A percentile compares a stretch with the other conserved stretches of the same genome.
Evolutionary conservation across 2,113 vertebrate genomes (phyloP).

Genomic region (Gnathonemus echidnorhynchus): DNA sequence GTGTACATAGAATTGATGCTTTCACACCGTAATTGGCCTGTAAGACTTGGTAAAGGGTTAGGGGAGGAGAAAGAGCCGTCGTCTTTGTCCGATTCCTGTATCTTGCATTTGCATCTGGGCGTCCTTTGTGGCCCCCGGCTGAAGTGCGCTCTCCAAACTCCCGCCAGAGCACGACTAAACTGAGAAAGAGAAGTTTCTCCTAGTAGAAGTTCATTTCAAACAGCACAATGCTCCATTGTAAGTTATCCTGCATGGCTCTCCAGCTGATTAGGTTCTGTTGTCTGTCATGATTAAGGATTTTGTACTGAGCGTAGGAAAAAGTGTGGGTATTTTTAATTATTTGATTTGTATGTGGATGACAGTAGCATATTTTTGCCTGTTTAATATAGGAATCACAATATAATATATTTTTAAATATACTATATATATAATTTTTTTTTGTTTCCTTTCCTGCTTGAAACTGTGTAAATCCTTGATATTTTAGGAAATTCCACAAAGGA

Average conservation of each 20-base stretch:
- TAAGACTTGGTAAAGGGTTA: background rate
- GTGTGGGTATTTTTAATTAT: background rate
- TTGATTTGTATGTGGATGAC: background rate
- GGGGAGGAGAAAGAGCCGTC: background rate
- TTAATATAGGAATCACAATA: background rate
- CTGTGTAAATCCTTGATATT: background rate
- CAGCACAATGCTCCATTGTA: background rate
- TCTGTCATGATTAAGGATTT: background rate
- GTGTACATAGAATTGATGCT: background rate
- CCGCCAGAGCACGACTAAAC: background rate
- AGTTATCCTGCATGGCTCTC: background rate
- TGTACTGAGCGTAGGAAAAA: background rate
- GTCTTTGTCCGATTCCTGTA: background rate
- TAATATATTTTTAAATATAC: background rate
- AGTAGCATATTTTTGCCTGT: background rate
- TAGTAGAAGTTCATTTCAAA: background rate
- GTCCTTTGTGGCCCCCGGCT: background rate
- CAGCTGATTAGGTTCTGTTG: background rate
- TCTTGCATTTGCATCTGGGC: background rate
- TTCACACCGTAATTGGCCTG: constrained; percentile 13
- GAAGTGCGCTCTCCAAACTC: background rate
- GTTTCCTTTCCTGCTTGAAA: background rate
- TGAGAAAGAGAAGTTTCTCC: background rate
- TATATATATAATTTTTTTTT: background rate
- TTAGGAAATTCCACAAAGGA: background rate